Conservation (phyloP, 2,888 invertebrate genomes). For the Drosophila kanekoi region DNA sequence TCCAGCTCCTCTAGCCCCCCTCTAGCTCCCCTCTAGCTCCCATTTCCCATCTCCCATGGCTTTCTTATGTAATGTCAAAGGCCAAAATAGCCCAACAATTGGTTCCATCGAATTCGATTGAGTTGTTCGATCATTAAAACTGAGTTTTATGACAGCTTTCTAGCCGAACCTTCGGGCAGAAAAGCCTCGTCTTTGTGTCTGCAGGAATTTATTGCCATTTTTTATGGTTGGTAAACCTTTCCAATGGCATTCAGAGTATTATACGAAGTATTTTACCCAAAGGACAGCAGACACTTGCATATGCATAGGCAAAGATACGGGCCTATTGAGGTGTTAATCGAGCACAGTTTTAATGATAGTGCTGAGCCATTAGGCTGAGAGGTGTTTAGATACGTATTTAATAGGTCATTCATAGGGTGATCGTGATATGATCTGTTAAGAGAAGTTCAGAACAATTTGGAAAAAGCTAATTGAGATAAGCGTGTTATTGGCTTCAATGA, state of each 20-base stretch:
- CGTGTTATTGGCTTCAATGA: slow-evolving; percentile 4
- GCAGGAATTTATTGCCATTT: slow-evolving; percentile 61
- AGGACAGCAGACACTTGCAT: not conserved
- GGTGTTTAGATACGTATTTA: slow-evolving; percentile 10
- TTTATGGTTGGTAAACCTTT: slow-evolving; percentile 47
- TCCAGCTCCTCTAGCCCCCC: not conserved
- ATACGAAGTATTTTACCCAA: not conserved
- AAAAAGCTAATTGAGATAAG: slow-evolving; percentile 7
- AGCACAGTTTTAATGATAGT: slow-evolving; percentile 18
- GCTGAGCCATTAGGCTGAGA: slow-evolving; percentile 14
- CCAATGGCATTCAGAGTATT: slow-evolving; percentile 13
- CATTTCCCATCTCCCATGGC: not conserved
- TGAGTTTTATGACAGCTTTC: slow-evolving; percentile 61
- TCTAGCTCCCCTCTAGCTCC: too few relatives aligned
- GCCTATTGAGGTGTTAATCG: slow-evolving; percentile 61
- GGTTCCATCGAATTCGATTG: slow-evolving; percentile 3
- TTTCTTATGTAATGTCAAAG: slow-evolving; percentile 25
- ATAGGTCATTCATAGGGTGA: slow-evolving; percentile 14
- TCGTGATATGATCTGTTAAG: slow-evolving; percentile 12
- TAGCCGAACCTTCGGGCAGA: slow-evolving; percentile 5
- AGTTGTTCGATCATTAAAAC: slow-evolving; percentile 29
- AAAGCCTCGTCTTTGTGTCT: slow-evolving; percentile 27
- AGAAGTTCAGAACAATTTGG: not conserved
- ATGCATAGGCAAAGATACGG: too few relatives aligned
- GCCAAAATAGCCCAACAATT: not conserved